Percentiles rank a stretch among this genome's conserved stretches.
These are phyloP conservation scores for Mimas tiliae DNA, from an alignment of 2,888 invertebrate species.

Conservation along the genomic window DNA sequence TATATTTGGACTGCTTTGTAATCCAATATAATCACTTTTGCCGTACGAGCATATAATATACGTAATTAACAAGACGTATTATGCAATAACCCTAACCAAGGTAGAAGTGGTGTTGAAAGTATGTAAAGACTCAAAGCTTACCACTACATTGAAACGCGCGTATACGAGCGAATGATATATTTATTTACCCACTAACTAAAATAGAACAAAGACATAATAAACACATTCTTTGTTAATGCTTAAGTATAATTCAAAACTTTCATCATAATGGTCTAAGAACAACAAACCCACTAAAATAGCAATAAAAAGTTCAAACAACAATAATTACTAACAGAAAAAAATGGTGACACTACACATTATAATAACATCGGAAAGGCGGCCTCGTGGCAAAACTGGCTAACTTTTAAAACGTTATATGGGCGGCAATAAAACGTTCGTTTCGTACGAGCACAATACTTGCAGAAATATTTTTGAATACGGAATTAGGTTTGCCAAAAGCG, in stretches of 20 bases:
- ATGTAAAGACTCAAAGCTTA: not conserved
- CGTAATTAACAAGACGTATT: too few relatives aligned
- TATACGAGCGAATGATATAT: not conserved
- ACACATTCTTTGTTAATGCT: slow-evolving; percentile 1
- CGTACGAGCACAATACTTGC: slow-evolving; percentile 84
- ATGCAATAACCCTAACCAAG: too few relatives aligned
- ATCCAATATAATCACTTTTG: too few relatives aligned
- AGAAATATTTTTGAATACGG: slow-evolving; percentile 85
- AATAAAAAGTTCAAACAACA: slow-evolving; percentile 69
- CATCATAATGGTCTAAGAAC: slow-evolving; percentile 38
- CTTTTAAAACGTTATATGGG: slow-evolving; percentile 84
- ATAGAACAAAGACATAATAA: slow-evolving; percentile 5
- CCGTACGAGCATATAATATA: too few relatives aligned
- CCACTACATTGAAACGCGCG: not conserved
- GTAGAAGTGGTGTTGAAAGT: not conserved
- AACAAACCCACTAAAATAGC: slow-evolving; percentile 62
- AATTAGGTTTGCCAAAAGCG: slow-evolving; percentile 84
- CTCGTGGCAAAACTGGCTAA: slow-evolving; percentile 76
- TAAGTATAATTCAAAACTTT: slow-evolving; percentile 6
- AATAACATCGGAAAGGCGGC: slow-evolving; percentile 56
- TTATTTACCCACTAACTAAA: not conserved
- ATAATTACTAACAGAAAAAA: slow-evolving; percentile 75
- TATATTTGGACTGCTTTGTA: too few relatives aligned
- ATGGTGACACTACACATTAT: slow-evolving; percentile 53
- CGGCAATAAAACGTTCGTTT: slow-evolving; percentile 81